Conservation (phyloP, 2,113 vertebrate genomes). For the Oostethus manadensis region DNA sequence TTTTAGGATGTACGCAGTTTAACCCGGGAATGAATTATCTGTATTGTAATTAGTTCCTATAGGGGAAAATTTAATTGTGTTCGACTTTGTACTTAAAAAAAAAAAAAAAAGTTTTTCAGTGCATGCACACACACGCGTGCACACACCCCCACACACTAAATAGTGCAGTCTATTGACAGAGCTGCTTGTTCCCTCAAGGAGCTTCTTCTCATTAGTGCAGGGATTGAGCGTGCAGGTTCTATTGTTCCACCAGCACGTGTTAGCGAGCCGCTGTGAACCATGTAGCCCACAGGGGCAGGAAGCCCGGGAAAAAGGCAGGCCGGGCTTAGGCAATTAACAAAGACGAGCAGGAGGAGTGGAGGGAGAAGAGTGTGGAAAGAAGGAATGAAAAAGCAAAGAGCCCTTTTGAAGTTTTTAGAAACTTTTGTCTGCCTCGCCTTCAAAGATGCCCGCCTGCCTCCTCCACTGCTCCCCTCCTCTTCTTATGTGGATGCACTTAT, state of each 20-base stretch:
- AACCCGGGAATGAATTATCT: no score
- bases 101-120: background rate
- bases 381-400: conserved; percentile 49
- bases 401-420: conserved; percentile 70
- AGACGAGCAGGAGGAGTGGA: conserved; percentile 68
- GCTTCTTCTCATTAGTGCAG: conserved; percentile 80
- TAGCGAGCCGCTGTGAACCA: conserved; percentile 50
- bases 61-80: no score
- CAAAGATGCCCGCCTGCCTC: conserved; percentile 49
- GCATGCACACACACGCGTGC: background rate
- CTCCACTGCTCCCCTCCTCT: conserved; percentile 29
- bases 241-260: conserved; percentile 74
- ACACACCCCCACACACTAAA: conserved; percentile 40
- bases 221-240: conserved; percentile 58
- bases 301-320: conserved; percentile 54
- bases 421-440: conserved; percentile 66
- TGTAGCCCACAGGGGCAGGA: conserved; percentile 39
- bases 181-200: conserved; percentile 69
- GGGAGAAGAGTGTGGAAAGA: conserved; percentile 37
- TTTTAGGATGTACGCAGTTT: no score
- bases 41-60: no score
- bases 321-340: conserved; percentile 79
- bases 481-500: conserved; percentile 34
- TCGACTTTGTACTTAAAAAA: no score
- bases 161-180: conserved; percentile 66